These are phyloP conservation scores for Vanessa atalanta DNA, from an alignment of 1,140 invertebrate species.

Conservation along the genomic window DNA sequence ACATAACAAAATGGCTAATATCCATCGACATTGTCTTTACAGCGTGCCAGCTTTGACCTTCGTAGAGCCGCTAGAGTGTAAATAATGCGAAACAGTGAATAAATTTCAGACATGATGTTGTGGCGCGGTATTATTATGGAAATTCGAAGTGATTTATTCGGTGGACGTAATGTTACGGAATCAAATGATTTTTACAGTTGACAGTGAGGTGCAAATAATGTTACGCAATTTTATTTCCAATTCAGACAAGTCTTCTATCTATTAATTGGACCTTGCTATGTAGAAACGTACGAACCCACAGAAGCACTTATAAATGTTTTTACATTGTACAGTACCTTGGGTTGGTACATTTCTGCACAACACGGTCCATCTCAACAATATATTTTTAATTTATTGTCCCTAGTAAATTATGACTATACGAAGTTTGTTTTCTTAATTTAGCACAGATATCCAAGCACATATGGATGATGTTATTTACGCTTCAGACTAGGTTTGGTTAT, in stretches of 20 bases:
- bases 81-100: slow-evolving; percentile 54
- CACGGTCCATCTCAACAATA: too few species aligned
- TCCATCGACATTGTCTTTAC: slow-evolving; percentile 2
- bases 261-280: too few species aligned
- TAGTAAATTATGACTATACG: too few species aligned
- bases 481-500: too few species aligned
- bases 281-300: too few species aligned
- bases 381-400: too few species aligned
- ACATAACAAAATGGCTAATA: slow-evolving; percentile 3
- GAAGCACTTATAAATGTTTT: too few species aligned
- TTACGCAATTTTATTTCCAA: background rate
- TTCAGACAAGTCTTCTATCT: background rate
- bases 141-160: slow-evolving; percentile 42
- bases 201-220: background rate
- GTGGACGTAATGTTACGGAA: slow-evolving; percentile 2
- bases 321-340: too few species aligned
- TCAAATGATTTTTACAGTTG: slow-evolving; percentile 11
- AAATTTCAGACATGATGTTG: slow-evolving; percentile 52
- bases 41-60: slow-evolving; percentile 44
- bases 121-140: slow-evolving; percentile 53
- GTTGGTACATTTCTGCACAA: too few species aligned
- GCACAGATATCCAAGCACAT: too few species aligned
- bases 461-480: background rate
- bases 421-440: too few species aligned
- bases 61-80: slow-evolving; percentile 39